phyloP scores from a whole-genome alignment of 1,140 invertebrate species.

The Leptinotarsa undecemlineata region DNA sequence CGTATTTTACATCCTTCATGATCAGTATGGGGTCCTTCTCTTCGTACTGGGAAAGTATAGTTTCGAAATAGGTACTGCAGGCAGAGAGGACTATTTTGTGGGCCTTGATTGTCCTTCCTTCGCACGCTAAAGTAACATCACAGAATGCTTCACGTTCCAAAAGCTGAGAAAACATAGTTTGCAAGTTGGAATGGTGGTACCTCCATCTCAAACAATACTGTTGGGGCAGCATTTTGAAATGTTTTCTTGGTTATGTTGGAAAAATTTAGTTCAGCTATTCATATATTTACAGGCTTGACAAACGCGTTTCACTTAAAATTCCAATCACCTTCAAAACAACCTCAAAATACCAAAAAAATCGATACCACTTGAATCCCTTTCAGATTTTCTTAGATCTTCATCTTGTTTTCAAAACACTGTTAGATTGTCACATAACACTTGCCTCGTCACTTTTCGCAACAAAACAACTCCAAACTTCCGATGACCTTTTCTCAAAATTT shows the following conservation, averaged over 20 bases:
- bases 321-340: constrained; percentile 42
- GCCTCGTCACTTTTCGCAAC: constrained; percentile 27
- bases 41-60: constrained; percentile 85
- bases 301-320: neutral
- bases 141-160: constrained; percentile 86
- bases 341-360: constrained; percentile 50
- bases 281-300: constrained; percentile 22
- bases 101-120: constrained; percentile 83
- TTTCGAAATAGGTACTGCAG: constrained; percentile 87
- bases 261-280: constrained; percentile 18
- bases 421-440: constrained; percentile 26
- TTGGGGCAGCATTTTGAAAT: constrained; percentile 72
- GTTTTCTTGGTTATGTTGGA: constrained; percentile 34
- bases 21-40: constrained; percentile 85
- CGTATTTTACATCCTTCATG: constrained; percentile 82
- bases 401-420: constrained; percentile 39
- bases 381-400: constrained; percentile 42
- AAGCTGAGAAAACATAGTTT: constrained; percentile 88
- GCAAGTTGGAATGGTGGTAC: constrained; percentile 86
- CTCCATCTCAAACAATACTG: constrained; percentile 91
- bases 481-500: constrained; percentile 50
- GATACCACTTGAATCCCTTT: constrained; percentile 46
- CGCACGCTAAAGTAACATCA: constrained; percentile 88
- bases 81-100: constrained; percentile 81
- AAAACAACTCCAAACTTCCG: constrained; percentile 32